phyloP scores from a whole-genome alignment of 2,113 vertebrate genomes.

The Myotis davidii region DNA sequence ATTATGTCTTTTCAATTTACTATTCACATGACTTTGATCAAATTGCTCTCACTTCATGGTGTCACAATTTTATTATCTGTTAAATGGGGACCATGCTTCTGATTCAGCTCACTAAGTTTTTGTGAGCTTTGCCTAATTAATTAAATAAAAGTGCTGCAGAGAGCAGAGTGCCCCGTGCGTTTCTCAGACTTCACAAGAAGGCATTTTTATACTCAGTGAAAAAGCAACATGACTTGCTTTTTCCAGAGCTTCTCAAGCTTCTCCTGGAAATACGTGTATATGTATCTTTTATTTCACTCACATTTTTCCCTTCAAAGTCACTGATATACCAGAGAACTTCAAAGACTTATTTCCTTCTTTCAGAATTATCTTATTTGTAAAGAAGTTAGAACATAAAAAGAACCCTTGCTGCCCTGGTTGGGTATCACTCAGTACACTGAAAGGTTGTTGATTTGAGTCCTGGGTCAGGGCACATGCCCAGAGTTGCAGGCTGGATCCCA shows the following conservation, averaged over 20 bases:
- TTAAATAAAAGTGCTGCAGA: conserved; percentile 43
- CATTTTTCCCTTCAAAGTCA: background rate
- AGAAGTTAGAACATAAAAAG: background rate
- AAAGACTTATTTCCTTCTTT: conserved; percentile 3
- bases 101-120: background rate
- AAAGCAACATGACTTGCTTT: background rate
- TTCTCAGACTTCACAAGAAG: background rate
- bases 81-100: background rate
- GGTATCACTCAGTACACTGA: too few species aligned
- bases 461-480: too few species aligned
- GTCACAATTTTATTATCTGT: conserved; percentile 25
- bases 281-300: background rate
- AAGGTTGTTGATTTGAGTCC: too few species aligned
- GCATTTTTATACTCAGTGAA: background rate
- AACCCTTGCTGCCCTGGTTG: too few species aligned
- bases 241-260: background rate
- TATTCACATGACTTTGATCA: conserved; percentile 9
- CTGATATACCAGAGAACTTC: background rate
- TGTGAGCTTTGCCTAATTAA: background rate
- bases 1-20: background rate
- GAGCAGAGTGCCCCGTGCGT: background rate
- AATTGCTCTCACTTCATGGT: background rate
- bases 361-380: background rate
- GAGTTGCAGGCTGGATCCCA: too few species aligned
- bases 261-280: background rate